Conservation (phyloP, 2,113 vertebrate species). For the Nothobranchius furzeri region DNA sequence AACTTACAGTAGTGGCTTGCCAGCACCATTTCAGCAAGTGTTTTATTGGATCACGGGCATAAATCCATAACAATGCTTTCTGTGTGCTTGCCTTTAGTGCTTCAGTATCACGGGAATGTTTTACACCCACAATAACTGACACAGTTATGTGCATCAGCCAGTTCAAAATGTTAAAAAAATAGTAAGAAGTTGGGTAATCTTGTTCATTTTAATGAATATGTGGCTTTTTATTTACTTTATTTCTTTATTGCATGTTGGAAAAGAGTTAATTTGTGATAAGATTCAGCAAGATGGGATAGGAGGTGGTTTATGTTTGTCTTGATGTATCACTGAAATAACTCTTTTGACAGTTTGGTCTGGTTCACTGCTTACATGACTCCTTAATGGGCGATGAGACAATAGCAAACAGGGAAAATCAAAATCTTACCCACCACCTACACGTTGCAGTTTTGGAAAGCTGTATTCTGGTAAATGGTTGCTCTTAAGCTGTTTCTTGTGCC, state of each 20-base stretch:
- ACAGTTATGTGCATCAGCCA: constrained; percentile 17
- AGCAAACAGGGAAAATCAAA: constrained; percentile 86
- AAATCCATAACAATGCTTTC: constrained; percentile 65
- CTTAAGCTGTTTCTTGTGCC: constrained; percentile 80
- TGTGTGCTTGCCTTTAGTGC: constrained; percentile 70
- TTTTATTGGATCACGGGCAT: constrained; percentile 57
- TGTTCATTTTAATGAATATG: constrained; percentile 6
- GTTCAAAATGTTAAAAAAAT: neutral
- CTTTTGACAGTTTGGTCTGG: constrained; percentile 87
- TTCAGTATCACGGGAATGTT: constrained; percentile 69
- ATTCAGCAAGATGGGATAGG: constrained; percentile 31
- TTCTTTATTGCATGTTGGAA: constrained; percentile 57
- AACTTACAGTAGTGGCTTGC: constrained; percentile 37
- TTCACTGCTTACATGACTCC: constrained; percentile 88
- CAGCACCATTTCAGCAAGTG: constrained; percentile 64
- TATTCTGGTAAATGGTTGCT: constrained; percentile 86
- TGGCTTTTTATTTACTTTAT: constrained; percentile 31
- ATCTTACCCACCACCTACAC: constrained; percentile 82
- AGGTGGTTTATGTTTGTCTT: constrained; percentile 65
- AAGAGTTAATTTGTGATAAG: constrained; percentile 41
- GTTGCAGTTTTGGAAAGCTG: constrained; percentile 87
- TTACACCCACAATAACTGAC: constrained; percentile 57
- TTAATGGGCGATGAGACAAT: constrained; percentile 84
- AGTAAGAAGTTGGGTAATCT: constrained; percentile 33
- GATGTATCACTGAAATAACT: constrained; percentile 77